Evolutionary conservation across 37 sponge, comb jelly and placozoan genomes (phyloP).

Genomic region (Cliona cf. orientalis): DNA sequence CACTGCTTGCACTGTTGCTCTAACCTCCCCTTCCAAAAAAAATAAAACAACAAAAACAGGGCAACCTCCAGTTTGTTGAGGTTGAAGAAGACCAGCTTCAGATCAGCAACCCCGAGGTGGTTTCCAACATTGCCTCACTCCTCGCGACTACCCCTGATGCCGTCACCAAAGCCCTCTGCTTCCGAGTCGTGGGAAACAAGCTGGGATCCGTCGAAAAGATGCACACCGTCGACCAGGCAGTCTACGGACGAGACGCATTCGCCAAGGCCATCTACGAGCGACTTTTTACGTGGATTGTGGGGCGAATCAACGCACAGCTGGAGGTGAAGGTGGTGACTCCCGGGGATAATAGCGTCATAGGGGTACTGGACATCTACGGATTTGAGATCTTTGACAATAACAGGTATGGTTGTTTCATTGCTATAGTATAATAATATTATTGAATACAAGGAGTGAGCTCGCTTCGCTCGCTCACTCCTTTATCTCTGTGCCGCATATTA

Average conservation of each 20-base stretch:
- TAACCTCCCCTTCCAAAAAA: neutral
- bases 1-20: too few relatives aligned
- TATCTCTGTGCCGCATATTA: too few relatives aligned
- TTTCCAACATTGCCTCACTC: constrained; percentile 34
- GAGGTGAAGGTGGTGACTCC: constrained; percentile 28
- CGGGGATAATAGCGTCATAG: constrained; percentile 67
- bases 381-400: constrained; percentile 86
- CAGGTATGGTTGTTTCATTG: too few relatives aligned
- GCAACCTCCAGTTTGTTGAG: constrained; percentile 42
- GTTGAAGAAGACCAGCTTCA: constrained; percentile 3
- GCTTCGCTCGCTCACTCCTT: too few relatives aligned
- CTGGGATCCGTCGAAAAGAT: constrained; percentile 46
- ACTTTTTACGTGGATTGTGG: constrained; percentile 80
- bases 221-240: constrained; percentile 56
- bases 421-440: too few relatives aligned
- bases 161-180: constrained; percentile 53
- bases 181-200: constrained; percentile 45
- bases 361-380: constrained; percentile 87
- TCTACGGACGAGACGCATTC: constrained; percentile 76
- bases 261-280: constrained; percentile 87
- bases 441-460: too few relatives aligned
- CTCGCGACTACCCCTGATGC: constrained; percentile 23
- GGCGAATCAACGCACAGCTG: constrained; percentile 63
- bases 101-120: neutral
- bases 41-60: constrained; percentile 12